Evolutionary conservation across 2,888 invertebrate species (phyloP), one percentile per base, ranked within the genome.

Genomic region (Protonemura montana): DNA sequence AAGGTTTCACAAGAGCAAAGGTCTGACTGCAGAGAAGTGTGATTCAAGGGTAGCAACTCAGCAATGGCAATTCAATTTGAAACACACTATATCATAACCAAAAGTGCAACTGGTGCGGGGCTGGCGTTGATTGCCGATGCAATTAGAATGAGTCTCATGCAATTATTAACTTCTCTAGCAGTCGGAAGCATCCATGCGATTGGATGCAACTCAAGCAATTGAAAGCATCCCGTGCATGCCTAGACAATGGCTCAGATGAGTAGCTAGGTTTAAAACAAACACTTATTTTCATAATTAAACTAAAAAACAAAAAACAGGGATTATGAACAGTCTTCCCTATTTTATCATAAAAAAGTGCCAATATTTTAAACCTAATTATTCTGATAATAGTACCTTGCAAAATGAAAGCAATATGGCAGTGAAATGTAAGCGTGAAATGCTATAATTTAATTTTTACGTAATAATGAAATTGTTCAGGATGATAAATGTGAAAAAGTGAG

Each of bases 11-110:
- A 92, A 93, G 88, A 91, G 92, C 80, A 91, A 93, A 88, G 94
- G 95, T 13, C 92, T 96, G 82, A 94, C 95, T 35, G 95, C 94
- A 10, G 95, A 95, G 90, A 93, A 94, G 89, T 96, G 96, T 91
- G 95, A 95, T 90, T 93, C 93, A 42, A 93, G 92, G 82, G 91
- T 94, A 83, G 93, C 93, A 85, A 93, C 94, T 86, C 96, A 96
- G 90, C 93, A 94, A 89, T 96, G 95, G 95, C 92, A 92, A 89
- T 93, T 94, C 88, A 91, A 92, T 80, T 85, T 88, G 35, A 86
- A 86, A 83, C 42, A 27, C 59, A 81, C 26, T 26, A 84, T 28
- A n/a, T 84, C 84, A 29, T 84, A 84, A 84, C 84, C 84, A 84
- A 76, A 81, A 81, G 28, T 81, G 81, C 59, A 59, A 59, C 13